Evolutionary conservation across 2,113 vertebrate species (phyloP), one percentile per base, ranked within the genome.

Genomic region (Poicephalus gulielmi): DNA sequence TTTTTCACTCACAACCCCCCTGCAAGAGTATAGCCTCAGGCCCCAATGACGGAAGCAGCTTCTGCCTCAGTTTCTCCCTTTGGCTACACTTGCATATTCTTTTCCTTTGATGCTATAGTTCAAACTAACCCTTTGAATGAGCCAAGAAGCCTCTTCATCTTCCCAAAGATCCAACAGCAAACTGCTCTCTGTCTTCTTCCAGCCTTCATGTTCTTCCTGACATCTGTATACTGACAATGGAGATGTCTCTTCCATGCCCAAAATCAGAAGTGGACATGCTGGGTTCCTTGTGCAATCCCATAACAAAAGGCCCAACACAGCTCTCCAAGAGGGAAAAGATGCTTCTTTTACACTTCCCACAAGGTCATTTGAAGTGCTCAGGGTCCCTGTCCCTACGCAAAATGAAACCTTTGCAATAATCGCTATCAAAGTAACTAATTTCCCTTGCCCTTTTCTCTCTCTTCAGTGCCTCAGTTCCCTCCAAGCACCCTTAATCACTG

Each of bases 251-350:
- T 62, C 30, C 33, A 31, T 13, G 60, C 28, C 27, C 44, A 33
- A 17, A 55, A 41, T 23, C 20, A 81, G 60, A 15, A 53, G 24
- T 17, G 30, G 6, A 5, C 0, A 0, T 39, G 0, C 17, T 14
- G 22, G 39, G 17, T 11, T 73, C n/a, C 47, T 37, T 57, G 43
- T 17, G 17, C 9, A 35, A 44, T 39, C 39, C 30, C 18, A 39
- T 31, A 22, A 11, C 22, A 4, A 39, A 33, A 69, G 7, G 11
- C n/a, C 30, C 8, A 59, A 22, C 37, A 17, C 2, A 4, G 1
- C 13, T 27, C n/a, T 60, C 53, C 49, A 74, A 50, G 17, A 9
- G 17, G 59, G 4, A 60, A 17, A 13, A 73, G 59, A 17, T 50
- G 27, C 5, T 74, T 15, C 55, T 43, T 73, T 13, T 27, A 30